Evolutionary conservation across 2,113 vertebrate species (phyloP).

Genomic region (Chlorodrepanis virens): DNA sequence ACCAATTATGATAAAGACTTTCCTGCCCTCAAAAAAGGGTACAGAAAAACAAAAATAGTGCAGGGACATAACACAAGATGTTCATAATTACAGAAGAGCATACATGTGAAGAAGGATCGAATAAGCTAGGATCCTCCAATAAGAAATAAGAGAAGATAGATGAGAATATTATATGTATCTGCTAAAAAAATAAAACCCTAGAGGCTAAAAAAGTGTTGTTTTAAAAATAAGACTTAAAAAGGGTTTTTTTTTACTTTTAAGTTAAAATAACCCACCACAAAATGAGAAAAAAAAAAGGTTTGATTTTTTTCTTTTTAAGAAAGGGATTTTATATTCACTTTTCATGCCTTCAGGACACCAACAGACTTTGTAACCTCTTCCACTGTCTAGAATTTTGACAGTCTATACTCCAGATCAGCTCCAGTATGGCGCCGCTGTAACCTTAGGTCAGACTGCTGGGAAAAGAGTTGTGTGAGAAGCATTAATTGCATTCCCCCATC

Average conservation of each 20-base stretch:
- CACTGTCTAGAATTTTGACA: not conserved
- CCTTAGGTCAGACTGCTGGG: not conserved
- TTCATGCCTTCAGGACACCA: not conserved
- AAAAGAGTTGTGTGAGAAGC: not conserved
- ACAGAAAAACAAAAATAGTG: not conserved
- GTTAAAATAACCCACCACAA: not conserved
- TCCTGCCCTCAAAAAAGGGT: not conserved
- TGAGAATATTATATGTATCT: not conserved
- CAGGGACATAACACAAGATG: not conserved
- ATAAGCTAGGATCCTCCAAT: not conserved
- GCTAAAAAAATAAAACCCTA: not conserved
- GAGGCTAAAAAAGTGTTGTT: not conserved
- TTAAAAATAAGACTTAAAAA: not conserved
- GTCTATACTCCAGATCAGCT: not conserved
- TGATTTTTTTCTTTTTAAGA: not conserved
- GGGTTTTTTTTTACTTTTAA: not conserved
- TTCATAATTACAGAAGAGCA: not conserved
- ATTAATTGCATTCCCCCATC: not conserved
- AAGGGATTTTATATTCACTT: not conserved
- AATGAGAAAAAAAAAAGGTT: not conserved
- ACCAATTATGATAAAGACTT: not conserved
- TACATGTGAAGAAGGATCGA: not conserved
- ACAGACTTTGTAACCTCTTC: not conserved
- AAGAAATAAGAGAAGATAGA: not conserved
- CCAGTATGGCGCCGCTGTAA: accelerated